These are phyloP conservation scores for Cosmia pyralina DNA, from an alignment of 2,888 invertebrate genomes.

Conservation along the genomic window DNA sequence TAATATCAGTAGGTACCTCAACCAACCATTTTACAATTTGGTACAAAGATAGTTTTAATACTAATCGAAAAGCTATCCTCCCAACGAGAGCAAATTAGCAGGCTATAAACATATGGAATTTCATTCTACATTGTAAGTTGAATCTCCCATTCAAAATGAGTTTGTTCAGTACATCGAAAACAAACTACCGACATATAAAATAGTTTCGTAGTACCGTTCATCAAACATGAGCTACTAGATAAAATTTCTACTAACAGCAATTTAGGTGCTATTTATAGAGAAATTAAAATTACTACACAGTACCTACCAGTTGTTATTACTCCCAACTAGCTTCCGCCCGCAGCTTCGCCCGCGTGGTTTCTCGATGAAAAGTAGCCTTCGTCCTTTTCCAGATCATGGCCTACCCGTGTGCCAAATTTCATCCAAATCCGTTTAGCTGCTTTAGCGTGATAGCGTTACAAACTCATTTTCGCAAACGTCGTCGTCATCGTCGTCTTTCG, in stretches of 20 bases:
- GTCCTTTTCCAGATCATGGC: too few species aligned
- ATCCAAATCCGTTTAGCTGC: too few species aligned
- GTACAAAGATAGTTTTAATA: neutral
- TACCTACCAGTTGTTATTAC: neutral
- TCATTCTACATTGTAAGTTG: neutral
- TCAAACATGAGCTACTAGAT: constrained; percentile 1
- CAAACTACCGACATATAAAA: neutral
- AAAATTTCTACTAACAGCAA: neutral
- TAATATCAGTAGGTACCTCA: too few species aligned
- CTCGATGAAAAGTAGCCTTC: too few species aligned
- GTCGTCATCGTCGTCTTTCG: too few species aligned
- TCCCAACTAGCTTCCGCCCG: neutral
- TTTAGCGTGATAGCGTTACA: too few species aligned
- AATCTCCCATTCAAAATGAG: neutral
- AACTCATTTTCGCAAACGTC: too few species aligned
- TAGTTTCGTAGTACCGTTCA: neutral
- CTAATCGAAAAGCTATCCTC: neutral
- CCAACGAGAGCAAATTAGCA: neutral
- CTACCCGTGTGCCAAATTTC: too few species aligned
- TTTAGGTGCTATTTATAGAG: constrained; percentile 14
- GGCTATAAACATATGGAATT: neutral
- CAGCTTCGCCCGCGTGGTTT: too few species aligned
- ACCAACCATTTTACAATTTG: neutral
- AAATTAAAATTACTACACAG: neutral
- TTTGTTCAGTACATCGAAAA: neutral